Evolutionary conservation across 92 coral and sea anemone genomes (phyloP), one percentile per base, ranked within the genome.

Genomic region (Actinostola sp.): DNA sequence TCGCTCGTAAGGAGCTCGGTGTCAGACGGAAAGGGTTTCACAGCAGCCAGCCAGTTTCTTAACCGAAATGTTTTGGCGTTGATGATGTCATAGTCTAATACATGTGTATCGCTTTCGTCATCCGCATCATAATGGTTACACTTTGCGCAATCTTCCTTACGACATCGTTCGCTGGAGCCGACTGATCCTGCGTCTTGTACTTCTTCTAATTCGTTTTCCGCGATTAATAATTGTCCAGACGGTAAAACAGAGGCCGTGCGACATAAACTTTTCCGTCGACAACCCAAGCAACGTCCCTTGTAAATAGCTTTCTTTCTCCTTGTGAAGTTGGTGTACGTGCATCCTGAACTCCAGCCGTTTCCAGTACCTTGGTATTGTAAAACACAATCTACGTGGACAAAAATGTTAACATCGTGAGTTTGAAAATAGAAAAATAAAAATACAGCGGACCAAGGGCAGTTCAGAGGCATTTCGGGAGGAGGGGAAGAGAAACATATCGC

Each of bases 301-400:
- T 57, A 57, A 8, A n/a, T n/a, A n/a, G 76, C 34, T 56, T 45
- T 73, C 50, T 50, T 49, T 10, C 27, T 28, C 5, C 60, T 53
- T 72, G 52, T 13, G 12, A 20, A 57, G 39, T 57, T 27, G 5
- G 63, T 44, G 42, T 73, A 67, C 17, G 73, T 70, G 45, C 80
- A 82, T 7, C 95, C 95, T 8, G 95, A 85, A 54, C 95, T 89
- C 95, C 95, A 89, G 32, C 95, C 91, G 70, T 90, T 90, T 9
- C 96, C 92, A 27, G 39, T 35, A 35, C 57, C 55, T 39, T 70
- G 84, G 43, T 50, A 29, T 30, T 42, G 56, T 35, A 69, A 64
- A 23, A 30, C 31, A 38, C 42, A 33, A 14, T 34, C 79, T 45
- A 56, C 33, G 16, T 42, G 32, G 28, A 57, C 2, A 45, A 25